A percentile compares a stretch with the other conserved stretches of the same genome.
Evolutionary conservation across 2,113 vertebrate species (phyloP).

Genomic region (Leptodactylus fuscus): DNA sequence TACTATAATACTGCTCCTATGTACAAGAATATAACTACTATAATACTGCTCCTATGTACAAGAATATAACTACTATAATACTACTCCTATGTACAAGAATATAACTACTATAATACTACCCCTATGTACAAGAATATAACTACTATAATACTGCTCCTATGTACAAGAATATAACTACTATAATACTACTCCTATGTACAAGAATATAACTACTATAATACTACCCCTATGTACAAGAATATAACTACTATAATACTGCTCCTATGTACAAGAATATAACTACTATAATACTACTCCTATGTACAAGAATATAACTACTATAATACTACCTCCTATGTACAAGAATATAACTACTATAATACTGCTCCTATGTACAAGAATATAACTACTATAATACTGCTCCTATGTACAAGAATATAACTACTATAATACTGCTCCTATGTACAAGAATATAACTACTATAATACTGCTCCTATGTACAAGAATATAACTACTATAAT

Average conservation of each 20-base stretch:
- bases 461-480: not conserved
- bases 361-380: not conserved
- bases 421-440: conserved; percentile 10
- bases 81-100: not conserved
- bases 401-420: not conserved
- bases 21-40: not conserved
- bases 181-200: not conserved
- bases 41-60: not conserved
- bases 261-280: not conserved
- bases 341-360: not conserved
- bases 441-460: conserved; percentile 3
- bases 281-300: not conserved
- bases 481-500: conserved; percentile 3
- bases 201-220: conserved; percentile 1
- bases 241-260: no score
- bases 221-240: no score
- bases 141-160: not conserved
- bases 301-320: conserved; percentile 11
- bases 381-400: conserved; percentile 9
- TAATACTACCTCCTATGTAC: not conserved
- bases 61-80: no score
- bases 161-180: not conserved
- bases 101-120: conserved; percentile 4
- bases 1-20: conserved; percentile 5
- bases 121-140: no score